A percentile compares a stretch with the other conserved stretches of the same genome.
phyloP scores from a whole-genome alignment of 1,140 invertebrate genomes.

The Neuroterus valhalla region DNA sequence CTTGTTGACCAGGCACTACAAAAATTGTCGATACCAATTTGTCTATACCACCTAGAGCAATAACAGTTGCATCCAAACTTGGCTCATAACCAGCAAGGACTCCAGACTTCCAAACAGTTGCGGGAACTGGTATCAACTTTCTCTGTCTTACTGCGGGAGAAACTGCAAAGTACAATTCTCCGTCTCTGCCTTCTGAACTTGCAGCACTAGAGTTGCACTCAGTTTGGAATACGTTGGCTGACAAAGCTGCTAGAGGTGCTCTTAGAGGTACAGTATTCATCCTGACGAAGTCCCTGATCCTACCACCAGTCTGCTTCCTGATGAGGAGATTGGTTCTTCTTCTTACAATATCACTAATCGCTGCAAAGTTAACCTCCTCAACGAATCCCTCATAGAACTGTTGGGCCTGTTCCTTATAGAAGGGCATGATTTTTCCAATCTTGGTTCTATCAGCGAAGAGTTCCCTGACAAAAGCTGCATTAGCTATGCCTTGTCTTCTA shows the following conservation, averaged over 20 bases:
- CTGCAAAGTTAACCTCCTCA: slow-evolving; percentile 87
- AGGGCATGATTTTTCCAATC: slow-evolving; percentile 83
- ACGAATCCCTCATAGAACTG: slow-evolving; percentile 90
- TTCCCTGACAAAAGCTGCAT: slow-evolving; percentile 85
- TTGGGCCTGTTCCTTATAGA: slow-evolving; percentile 89
- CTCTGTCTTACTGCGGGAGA: slow-evolving; percentile 85
- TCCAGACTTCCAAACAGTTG: slow-evolving; percentile 83
- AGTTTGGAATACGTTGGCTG: slow-evolving; percentile 87
- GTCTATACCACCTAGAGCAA: slow-evolving; percentile 82
- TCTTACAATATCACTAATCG: slow-evolving; percentile 84
- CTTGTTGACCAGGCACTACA: slow-evolving; percentile 86
- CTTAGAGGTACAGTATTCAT: slow-evolving; percentile 81
- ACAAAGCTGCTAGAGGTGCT: slow-evolving; percentile 85
- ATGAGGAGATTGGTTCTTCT: slow-evolving; percentile 86
- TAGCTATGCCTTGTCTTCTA: slow-evolving; percentile 80
- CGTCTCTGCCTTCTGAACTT: slow-evolving; percentile 84
- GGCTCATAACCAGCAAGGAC: slow-evolving; percentile 89
- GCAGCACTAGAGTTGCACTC: slow-evolving; percentile 84
- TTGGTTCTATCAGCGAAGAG: slow-evolving; percentile 86
- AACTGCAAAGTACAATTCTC: slow-evolving; percentile 89
- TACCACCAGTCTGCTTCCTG: slow-evolving; percentile 85
- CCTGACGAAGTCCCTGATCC: slow-evolving; percentile 84
- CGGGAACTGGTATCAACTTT: slow-evolving; percentile 86
- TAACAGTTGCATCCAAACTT: slow-evolving; percentile 86
- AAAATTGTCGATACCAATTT: slow-evolving; percentile 85